Base-by-base conservation (phyloP, 2,797 vertebrate species). In the Gorsachius magnificus region DNA sequence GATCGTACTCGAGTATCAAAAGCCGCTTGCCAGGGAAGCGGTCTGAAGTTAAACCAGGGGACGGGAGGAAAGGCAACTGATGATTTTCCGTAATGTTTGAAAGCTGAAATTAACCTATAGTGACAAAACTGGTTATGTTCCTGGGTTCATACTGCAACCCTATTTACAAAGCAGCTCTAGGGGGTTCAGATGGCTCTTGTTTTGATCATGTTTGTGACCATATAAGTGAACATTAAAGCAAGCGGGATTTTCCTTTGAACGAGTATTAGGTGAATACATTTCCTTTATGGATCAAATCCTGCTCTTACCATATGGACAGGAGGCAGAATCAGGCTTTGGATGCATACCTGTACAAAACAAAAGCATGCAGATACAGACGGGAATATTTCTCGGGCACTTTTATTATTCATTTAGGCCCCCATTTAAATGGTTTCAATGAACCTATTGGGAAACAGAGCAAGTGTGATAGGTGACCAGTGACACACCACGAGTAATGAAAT, bases 1-100 rank as follows among this genome's bases (percentile, higher is more conserved):
- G 14, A 84, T 85, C 87, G 94, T 91, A 68, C 48, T 78, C 50
- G 35, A 61, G 11, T 78, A 76, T 41, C 45, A 87, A 96, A 96
- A 96, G 79, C 68, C n/a, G 13, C 96, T 95, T 87, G 9, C 69
- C 65, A 84, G 93, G 28, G 50, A 95, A 95, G 50, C 46, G 35
- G 87, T 69, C 58, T 70, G n/a, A 81, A 70, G n/a, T 70, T 83
- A 84, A 72, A 83, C 4, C 8, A 31, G n/a, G 11, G 72, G 19
- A 26, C 13, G 54, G 25, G 65, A 72, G 70, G 85, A 79, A 84
- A 79, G 48, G 57, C 36, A 70, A 53, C 0, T 4, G n/a, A 79
- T 75, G 50, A 60, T 65, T 70, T 83, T 69, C 91, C 51, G 11
- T 90, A 71, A 33, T 21, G 9, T 65, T 61, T 77, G 50, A 76